Conservation (phyloP, 2,797 vertebrate genomes). For the Myotis myotis region DNA sequence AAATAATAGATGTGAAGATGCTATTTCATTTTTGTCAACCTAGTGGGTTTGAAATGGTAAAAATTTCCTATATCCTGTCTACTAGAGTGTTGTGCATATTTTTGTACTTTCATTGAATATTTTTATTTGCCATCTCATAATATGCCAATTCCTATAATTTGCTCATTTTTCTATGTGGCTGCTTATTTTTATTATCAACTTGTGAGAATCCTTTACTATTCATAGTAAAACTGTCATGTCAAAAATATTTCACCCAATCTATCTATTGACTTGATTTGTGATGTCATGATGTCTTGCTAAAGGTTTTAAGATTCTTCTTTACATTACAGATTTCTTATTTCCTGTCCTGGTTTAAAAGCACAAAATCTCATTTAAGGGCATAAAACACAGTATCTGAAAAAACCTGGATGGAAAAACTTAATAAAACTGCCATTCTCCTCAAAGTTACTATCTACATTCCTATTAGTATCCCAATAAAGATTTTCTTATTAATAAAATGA, state of each 20-base stretch:
- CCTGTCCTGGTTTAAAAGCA: not conserved
- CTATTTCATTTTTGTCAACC: conserved; percentile 33
- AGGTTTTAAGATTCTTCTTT: not conserved
- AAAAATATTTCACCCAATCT: not conserved
- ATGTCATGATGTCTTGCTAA: not conserved
- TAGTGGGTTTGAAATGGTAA: not conserved
- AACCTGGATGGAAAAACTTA: not conserved
- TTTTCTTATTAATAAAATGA: conserved; percentile 9
- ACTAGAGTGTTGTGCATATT: not conserved
- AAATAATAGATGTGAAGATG: not conserved
- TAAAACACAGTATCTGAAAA: not conserved
- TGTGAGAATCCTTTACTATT: not conserved
- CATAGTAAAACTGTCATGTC: not conserved
- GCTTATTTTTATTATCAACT: not conserved
- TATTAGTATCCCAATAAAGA: not conserved
- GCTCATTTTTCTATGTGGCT: not conserved
- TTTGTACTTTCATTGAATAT: not conserved
- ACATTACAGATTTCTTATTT: not conserved
- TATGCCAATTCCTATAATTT: not conserved
- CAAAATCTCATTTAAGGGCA: not conserved
- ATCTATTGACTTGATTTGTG: conserved; percentile 8
- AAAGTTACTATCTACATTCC: not conserved
- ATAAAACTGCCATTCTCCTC: not conserved
- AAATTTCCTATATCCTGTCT: not conserved
- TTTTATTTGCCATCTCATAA: not conserved